Conservation (phyloP, 2,888 invertebrate genomes). For the Parapristionchus giblindavisi region DNA sequence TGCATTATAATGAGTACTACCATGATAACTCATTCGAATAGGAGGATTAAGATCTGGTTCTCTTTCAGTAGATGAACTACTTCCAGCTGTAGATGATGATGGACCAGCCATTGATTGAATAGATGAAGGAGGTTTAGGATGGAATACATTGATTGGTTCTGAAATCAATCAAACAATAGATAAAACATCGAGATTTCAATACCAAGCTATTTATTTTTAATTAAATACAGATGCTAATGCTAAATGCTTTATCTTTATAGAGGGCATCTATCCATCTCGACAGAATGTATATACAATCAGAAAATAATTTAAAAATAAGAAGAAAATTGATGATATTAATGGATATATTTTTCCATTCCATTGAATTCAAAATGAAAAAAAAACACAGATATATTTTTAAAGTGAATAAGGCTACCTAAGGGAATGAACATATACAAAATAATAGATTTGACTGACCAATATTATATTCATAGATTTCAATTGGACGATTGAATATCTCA, state of each 20-base stretch:
- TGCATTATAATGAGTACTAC: conserved; percentile 87
- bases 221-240: no score
- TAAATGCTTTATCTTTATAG: no score
- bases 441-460: conserved; percentile 73
- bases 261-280: no score
- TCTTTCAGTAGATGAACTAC: conserved; percentile 11
- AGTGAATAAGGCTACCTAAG: no score
- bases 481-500: conserved; percentile 86
- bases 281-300: no score
- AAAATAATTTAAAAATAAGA: no score
- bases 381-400: no score
- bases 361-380: not conserved
- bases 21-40: conserved; percentile 85
- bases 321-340: no score
- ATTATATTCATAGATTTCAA: conserved; percentile 85
- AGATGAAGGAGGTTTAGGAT: no score
- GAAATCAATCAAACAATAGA: conserved; percentile 29
- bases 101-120: not conserved
- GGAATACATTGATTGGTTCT: conserved; percentile 84
- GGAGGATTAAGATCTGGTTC: conserved; percentile 72
- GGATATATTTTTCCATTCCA: not conserved
- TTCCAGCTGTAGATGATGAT: conserved; percentile 73
- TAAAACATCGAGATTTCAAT: not conserved
- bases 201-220: no score
- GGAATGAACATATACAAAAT: no score